Evolutionary conservation across 2,797 vertebrate species (phyloP), one percentile per base, ranked within the genome.

Genomic region (Synaphobranchus kaupii): DNA sequence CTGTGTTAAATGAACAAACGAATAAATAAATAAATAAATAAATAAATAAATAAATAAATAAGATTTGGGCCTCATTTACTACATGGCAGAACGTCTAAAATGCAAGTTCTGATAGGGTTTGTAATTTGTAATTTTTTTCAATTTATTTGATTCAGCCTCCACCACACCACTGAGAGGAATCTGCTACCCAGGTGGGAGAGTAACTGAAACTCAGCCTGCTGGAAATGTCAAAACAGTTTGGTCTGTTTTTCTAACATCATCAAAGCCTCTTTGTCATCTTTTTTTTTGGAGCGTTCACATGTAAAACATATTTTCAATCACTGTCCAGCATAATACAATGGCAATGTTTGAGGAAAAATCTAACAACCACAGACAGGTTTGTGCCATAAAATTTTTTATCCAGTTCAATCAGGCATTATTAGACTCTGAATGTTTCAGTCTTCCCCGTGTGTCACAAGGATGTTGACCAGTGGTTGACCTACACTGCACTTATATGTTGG

Each of bases 171-270:
- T 10, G 54, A 52, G 22, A 17, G 56, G 54, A n/a, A 52, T 83
- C 81, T 83, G 81, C 81, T 52, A 25, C 81, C 47, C 50, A 52
- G 50, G n/a, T 83, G 10, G 22, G 28, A 54, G 31, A 63, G 31
- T 8, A 34, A 34, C 83, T 50, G 60, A 90, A 88, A 85, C 66
- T 88, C 73, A 85, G 86, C 39, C 20, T 90, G 86, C 86, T 89
- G 88, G 31, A 84, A 90, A 92, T 89, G 89, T 91, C 39, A 89
- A 87, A 88, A 87, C 90, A 87, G 66, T 87, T 89, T 68, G 10
- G 63, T 3, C 47, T 50, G 80, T 50, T n/a, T 28, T 82, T 88
- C 90, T 90, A 76, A 89, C 91, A 91, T 90, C 82, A 86, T 90
- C 90, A 90, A 91, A 92, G 90, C 84, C 47, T 76, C 52, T 58